These are phyloP conservation scores for Pangasius larnaudii DNA, from an alignment of 2,797 vertebrate genomes.

Conservation along the genomic window DNA sequence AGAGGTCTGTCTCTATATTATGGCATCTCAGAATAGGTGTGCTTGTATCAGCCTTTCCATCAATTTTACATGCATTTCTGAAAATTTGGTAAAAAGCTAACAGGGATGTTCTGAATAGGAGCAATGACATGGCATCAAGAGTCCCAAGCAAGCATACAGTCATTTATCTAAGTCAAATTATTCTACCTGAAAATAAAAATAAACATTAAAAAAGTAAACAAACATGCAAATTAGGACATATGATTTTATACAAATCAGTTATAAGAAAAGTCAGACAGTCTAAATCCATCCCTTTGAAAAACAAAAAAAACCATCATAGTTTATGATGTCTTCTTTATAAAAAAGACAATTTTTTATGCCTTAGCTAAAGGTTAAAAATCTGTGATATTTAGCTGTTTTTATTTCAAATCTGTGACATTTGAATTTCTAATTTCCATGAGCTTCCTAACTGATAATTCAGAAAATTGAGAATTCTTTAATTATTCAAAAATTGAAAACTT, in stretches of 20 bases:
- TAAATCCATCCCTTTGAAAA: background rate
- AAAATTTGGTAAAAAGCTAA: background rate
- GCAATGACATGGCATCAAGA: background rate
- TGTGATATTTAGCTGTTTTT: background rate
- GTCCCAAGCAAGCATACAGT: background rate
- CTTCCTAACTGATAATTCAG: background rate
- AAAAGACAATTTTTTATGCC: background rate
- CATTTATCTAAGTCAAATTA: background rate
- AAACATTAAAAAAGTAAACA: background rate
- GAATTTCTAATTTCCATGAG: background rate
- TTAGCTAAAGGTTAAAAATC: background rate
- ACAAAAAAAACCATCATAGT: background rate
- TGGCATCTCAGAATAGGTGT: slow-evolving; percentile 4
- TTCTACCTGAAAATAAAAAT: background rate
- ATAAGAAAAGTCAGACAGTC: background rate
- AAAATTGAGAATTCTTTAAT: background rate
- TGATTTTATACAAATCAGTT: background rate
- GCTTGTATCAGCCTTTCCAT: background rate
- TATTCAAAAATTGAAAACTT: background rate
- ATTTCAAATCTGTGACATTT: background rate
- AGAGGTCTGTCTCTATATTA: slow-evolving; percentile 26
- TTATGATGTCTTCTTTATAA: background rate
- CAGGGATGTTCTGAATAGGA: background rate
- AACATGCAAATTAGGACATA: background rate
- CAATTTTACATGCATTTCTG: background rate